These are phyloP conservation scores for Adoxophyes honmai DNA, from an alignment of 1,140 invertebrate genomes.

Conservation along the genomic window DNA sequence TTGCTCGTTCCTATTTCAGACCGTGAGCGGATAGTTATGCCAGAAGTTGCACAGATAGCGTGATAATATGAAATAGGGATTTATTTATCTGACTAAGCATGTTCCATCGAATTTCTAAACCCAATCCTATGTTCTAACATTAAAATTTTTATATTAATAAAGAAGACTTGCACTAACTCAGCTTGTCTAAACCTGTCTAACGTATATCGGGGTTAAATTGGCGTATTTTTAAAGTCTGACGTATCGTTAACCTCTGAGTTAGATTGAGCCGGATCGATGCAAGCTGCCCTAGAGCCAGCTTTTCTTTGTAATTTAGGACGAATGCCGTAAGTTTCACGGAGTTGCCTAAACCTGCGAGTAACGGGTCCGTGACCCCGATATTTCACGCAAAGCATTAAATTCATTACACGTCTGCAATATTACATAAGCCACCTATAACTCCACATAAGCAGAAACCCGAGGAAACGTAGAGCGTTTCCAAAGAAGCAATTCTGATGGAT, in stretches of 20 bases:
- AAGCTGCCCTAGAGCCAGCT: neutral
- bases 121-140: too few relatives aligned
- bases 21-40: neutral
- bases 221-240: constrained; percentile 20
- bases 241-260: constrained; percentile 4
- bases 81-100: too few relatives aligned
- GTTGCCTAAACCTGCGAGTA: too few relatives aligned
- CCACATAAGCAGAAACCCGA: constrained; percentile 11
- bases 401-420: constrained; percentile 5
- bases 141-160: too few relatives aligned
- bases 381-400: neutral
- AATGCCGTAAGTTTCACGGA: too few relatives aligned
- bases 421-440: constrained; percentile 6
- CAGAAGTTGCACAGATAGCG: neutral
- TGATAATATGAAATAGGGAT: constrained; percentile 8
- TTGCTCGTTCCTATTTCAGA: neutral
- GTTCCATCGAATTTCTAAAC: too few relatives aligned
- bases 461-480: constrained; percentile 14
- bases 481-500: constrained; percentile 34
- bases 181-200: too few relatives aligned
- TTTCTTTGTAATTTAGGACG: too few relatives aligned
- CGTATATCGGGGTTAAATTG: too few relatives aligned
- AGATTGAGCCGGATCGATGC: neutral
- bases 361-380: neutral
- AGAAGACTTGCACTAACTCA: neutral